Conservation (phyloP, 2,113 vertebrate genomes). For the Capreolus pygargus region DNA sequence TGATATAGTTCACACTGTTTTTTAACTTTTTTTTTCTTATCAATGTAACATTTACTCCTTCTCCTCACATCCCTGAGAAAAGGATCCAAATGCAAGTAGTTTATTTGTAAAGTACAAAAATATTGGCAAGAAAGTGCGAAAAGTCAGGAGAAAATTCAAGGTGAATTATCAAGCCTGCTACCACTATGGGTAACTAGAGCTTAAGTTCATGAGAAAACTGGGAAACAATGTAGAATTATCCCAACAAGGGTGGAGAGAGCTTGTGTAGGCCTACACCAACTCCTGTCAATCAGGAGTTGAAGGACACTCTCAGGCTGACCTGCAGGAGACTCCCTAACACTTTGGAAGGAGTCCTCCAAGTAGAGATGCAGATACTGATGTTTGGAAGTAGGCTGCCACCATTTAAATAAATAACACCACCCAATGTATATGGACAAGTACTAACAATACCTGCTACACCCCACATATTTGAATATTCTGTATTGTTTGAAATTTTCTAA, state of each 20-base stretch:
- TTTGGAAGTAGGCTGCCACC: not conserved
- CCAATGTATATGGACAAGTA: not conserved
- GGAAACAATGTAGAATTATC: not conserved
- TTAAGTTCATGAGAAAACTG: conserved; percentile 4
- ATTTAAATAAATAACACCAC: not conserved
- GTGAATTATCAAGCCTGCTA: not conserved
- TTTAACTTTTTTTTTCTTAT: not conserved
- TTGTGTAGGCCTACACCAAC: not conserved
- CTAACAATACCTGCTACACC: not conserved
- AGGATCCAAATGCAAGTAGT: not conserved
- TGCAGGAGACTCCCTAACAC: not conserved
- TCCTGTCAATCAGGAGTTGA: not conserved
- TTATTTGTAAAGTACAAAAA: conserved; percentile 9
- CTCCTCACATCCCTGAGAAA: not conserved
- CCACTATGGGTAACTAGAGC: not conserved
- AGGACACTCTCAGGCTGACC: not conserved
- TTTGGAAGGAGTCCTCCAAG: not conserved
- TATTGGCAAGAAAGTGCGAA: not conserved
- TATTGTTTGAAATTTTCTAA: not conserved
- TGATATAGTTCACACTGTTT: not conserved
- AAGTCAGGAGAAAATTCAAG: not conserved
- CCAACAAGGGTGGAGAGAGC: not conserved
- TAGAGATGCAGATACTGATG: not conserved
- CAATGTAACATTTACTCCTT: not conserved
- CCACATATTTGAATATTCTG: not conserved